A percentile compares a stretch with the other conserved stretches of the same genome.
phyloP scores from a whole-genome alignment of 2,113 vertebrate species.

The Halichoerus grypus region DNA sequence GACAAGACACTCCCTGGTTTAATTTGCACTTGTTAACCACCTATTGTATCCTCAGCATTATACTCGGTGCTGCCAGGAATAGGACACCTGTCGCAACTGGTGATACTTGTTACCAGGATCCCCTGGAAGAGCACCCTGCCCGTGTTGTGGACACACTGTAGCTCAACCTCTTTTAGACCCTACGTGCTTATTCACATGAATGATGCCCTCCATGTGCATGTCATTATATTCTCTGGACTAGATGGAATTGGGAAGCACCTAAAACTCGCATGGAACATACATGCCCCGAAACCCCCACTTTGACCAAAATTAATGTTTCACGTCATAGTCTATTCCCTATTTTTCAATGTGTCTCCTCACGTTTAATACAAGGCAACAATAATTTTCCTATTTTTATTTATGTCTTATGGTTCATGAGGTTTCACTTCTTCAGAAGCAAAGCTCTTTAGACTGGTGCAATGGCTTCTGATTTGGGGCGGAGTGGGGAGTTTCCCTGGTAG shows the following conservation, averaged over 20 bases:
- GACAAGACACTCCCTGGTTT: slow-evolving; percentile 12
- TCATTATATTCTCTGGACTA: neutral
- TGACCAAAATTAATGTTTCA: neutral
- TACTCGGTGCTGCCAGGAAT: neutral
- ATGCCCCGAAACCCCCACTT: neutral
- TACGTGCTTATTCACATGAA: neutral
- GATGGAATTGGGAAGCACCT: neutral
- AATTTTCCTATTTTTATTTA: neutral
- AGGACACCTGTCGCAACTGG: neutral
- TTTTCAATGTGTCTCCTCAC: neutral
- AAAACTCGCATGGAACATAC: neutral
- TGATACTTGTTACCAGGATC: neutral
- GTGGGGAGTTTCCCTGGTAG: neutral
- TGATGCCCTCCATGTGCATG: neutral
- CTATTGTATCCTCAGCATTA: neutral
- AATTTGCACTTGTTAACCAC: neutral
- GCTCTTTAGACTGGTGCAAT: neutral
- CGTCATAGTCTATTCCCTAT: neutral
- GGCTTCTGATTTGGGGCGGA: neutral
- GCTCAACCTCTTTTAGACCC: neutral
- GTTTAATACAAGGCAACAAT: slow-evolving; percentile 17
- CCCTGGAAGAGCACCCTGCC: neutral
- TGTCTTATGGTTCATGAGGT: neutral
- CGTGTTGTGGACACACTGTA: neutral
- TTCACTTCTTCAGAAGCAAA: neutral